A percentile compares a stretch with the other conserved stretches of the same genome.
phyloP scores from a whole-genome alignment of 2,888 invertebrate species.

The Aphodius granarius region DNA sequence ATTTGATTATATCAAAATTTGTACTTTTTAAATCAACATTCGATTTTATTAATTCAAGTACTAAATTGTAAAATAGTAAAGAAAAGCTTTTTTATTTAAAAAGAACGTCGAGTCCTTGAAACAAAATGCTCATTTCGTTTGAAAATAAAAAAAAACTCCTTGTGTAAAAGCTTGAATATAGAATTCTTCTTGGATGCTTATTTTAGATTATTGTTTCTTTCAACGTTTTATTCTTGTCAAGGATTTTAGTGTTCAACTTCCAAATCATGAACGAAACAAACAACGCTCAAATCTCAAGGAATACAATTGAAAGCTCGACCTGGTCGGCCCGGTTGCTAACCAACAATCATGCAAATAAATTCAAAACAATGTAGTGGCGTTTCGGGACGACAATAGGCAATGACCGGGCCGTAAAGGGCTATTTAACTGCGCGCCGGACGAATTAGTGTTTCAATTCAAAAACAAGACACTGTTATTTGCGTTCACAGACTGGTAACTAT shows the following conservation, averaged over 20 bases:
- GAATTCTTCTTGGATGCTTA: no score
- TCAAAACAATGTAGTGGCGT: background rate
- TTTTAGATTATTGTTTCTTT: no score
- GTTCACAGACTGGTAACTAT: conserved; percentile 51
- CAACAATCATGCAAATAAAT: background rate
- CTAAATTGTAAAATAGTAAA: no score
- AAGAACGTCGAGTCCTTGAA: no score
- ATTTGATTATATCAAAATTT: no score
- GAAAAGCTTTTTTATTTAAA: no score
- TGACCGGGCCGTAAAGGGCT: background rate
- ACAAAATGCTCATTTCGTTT: no score
- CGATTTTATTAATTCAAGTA: no score
- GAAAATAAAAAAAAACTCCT: no score
- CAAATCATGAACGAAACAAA: background rate
- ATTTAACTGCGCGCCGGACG: background rate
- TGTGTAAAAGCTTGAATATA: no score
- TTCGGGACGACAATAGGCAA: background rate
- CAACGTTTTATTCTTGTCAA: no score
- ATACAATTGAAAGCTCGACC: background rate
- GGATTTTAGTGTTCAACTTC: background rate
- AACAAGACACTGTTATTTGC: conserved; percentile 46
- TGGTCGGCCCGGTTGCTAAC: background rate
- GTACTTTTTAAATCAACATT: no score
- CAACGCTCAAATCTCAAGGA: background rate
- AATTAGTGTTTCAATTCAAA: conserved; percentile 16